These are phyloP conservation scores for Dinocampus coccinellae DNA, from an alignment of 2,888 invertebrate genomes.

Conservation along the genomic window DNA sequence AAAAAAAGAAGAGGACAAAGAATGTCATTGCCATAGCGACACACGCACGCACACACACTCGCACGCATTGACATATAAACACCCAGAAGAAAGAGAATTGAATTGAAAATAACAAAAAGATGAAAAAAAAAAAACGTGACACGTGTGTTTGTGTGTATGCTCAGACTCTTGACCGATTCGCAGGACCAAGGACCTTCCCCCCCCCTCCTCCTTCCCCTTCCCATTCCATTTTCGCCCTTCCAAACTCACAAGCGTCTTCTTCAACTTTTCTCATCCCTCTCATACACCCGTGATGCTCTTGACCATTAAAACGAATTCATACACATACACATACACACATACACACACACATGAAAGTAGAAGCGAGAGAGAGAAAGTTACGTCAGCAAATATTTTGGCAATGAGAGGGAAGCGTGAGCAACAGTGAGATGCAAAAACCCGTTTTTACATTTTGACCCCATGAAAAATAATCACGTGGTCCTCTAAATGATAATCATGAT, in stretches of 20 bases:
- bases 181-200: background rate
- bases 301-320: conserved; percentile 33
- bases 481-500: conserved; percentile 19
- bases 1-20: background rate
- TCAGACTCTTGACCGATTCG: conserved; percentile 3
- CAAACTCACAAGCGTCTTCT: background rate
- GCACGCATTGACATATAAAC: no score
- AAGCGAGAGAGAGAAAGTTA: conserved; percentile 22
- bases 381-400: conserved; percentile 42
- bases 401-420: no score
- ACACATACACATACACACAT: no score
- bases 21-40: background rate
- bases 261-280: background rate
- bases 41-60: background rate
- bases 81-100: background rate
- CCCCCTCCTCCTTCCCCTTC: background rate
- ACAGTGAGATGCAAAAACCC: conserved; percentile 42
- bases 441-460: conserved; percentile 46
- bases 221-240: background rate
- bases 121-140: background rate
- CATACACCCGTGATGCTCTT: no score
- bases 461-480: conserved; percentile 24
- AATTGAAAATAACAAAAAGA: background rate
- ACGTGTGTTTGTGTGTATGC: background rate
- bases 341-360: no score